Evolutionary conservation across 1,140 invertebrate species (phyloP).

Genomic region (Charaxes varanes): DNA sequence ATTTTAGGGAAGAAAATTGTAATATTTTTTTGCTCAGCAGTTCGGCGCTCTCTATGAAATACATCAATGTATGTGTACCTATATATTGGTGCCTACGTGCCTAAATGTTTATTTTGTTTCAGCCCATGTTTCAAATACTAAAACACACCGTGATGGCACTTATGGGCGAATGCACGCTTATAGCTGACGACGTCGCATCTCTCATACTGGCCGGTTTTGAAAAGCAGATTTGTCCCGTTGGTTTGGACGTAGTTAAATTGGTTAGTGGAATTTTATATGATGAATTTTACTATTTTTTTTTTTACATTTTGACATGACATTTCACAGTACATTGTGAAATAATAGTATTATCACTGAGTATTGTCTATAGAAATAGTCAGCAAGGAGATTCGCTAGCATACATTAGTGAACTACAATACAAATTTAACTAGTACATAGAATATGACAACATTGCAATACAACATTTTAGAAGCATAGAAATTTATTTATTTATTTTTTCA

Average conservation of each 20-base stretch:
- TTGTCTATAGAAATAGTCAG: no score
- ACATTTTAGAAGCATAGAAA: no score
- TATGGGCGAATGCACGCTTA: conserved; percentile 77
- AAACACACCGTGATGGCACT: conserved; percentile 81
- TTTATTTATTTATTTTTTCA: no score
- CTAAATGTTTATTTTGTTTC: conserved; percentile 29
- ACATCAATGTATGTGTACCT: not conserved
- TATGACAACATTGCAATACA: no score
- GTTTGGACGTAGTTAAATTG: conserved; percentile 83
- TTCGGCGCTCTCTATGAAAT: no score
- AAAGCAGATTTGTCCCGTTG: conserved; percentile 78
- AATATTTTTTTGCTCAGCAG: no score
- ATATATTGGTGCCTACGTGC: not conserved
- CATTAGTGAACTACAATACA: no score
- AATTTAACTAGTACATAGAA: no score
- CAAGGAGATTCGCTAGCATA: no score
- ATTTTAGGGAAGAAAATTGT: no score
- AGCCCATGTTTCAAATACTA: conserved; percentile 81
- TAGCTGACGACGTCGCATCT: conserved; percentile 79
- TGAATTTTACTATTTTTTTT: not conserved
- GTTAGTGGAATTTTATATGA: conserved; percentile 54
- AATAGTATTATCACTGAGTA: no score
- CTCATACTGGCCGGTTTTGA: conserved; percentile 83
- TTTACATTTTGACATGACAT: not conserved
- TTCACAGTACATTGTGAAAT: no score